Percentiles rank a stretch among this genome's conserved stretches.
Evolutionary conservation across 1,140 invertebrate genomes (phyloP).

Genomic region (Drosophila kohkoa): DNA sequence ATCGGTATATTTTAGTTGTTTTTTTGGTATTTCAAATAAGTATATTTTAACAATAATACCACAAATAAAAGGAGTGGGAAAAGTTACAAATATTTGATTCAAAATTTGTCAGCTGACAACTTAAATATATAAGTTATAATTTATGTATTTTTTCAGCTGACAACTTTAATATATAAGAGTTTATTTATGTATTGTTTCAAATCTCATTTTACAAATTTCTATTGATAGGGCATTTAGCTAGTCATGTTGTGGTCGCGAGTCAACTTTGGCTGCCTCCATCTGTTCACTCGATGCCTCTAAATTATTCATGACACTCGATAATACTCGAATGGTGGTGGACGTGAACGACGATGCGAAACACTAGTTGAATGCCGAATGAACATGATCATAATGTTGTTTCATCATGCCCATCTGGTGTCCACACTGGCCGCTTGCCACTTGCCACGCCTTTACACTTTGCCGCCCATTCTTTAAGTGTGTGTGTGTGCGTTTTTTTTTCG

Average conservation of each 20-base stretch:
- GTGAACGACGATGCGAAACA: slow-evolving; percentile 26
- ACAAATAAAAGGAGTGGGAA: too few relatives aligned
- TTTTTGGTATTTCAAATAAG: too few relatives aligned
- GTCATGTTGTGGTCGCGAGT: not conserved
- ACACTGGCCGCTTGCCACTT: not conserved
- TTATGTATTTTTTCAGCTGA: too few relatives aligned
- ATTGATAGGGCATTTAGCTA: slow-evolving; percentile 4
- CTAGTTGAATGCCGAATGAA: slow-evolving; percentile 46
- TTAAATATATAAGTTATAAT: too few relatives aligned
- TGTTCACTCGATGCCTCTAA: slow-evolving; percentile 5
- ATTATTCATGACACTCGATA: slow-evolving; percentile 52
- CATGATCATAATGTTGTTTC: slow-evolving; percentile 36
- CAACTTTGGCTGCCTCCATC: not conserved
- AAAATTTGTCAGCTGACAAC: too few relatives aligned
- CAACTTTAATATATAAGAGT: too few relatives aligned
- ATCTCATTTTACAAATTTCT: too few relatives aligned
- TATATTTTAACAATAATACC: too few relatives aligned
- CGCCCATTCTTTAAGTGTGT: not conserved
- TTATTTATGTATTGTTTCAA: too few relatives aligned
- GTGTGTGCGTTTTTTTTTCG: not conserved
- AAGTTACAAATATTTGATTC: too few relatives aligned
- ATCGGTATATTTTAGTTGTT: too few relatives aligned
- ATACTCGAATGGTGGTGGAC: slow-evolving; percentile 17
- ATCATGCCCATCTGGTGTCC: slow-evolving; percentile 2
- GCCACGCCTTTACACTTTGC: not conserved